Evolutionary conservation across 2,888 invertebrate genomes (phyloP), one percentile per base, ranked within the genome.

Genomic region (Cepaea hortensis): DNA sequence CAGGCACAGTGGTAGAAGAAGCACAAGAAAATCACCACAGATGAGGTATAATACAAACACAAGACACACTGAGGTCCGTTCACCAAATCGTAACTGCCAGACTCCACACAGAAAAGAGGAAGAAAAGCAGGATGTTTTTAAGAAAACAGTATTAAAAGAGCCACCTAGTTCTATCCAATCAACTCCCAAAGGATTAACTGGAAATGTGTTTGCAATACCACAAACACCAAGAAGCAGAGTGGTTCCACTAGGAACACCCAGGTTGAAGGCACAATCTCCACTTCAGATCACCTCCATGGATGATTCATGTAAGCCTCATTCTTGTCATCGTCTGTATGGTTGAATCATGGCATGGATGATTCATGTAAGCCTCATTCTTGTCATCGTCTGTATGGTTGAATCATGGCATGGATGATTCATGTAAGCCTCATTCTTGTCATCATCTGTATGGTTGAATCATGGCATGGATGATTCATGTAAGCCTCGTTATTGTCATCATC

Each of bases 151-250:
- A 4, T 23, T 61, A 35, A 85, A 15, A n/a, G 61, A 70, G 50
- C 9, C 62, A n/a, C 23, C 48, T 4, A 73, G 62, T 76, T 62
- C 20, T 3, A 15, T 72, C 62, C 79, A 79, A 15, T 84, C 84
- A 35, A 85, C 70, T 15, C 85, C 85, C 55, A 72, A 76, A 55
- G 20, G 5, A 62, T 85, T 35, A 55, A 79, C 65, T 91, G 92
- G 79, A 20, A 92, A 92, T 88, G 92, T 91, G 84, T 95, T 95
- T 90, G 91, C 91, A 5, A 90, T 93, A 46, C 95, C 95, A 3
- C 90, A 90, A 48, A 93, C 94, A 3, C 94, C 94, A n/a, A 92
- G 91, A 55, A 80, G 15, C 50, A 35, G 75, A 48, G 46, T 68
- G 70, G 70, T 84, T 6, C 80, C 62, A 70, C 70, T 18, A 70